These are phyloP conservation scores for Antitype chi DNA, from an alignment of 2,888 invertebrate species.

Conservation along the genomic window DNA sequence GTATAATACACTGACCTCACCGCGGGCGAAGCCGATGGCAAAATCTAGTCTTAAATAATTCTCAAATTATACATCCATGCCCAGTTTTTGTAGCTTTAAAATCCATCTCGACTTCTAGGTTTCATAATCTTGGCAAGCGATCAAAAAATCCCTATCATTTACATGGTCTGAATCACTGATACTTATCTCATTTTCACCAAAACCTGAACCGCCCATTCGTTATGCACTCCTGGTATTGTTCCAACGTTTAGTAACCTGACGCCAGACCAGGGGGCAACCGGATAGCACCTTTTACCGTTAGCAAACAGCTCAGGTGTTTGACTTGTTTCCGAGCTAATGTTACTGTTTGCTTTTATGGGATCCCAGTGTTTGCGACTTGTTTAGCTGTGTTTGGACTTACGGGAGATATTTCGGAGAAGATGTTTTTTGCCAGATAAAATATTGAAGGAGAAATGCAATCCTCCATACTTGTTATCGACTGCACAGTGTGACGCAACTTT, in stretches of 20 bases:
- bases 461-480: background rate
- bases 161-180: background rate
- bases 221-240: constrained; percentile 59
- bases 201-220: constrained; percentile 18
- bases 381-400: constrained; percentile 43
- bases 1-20: too few species aligned
- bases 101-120: background rate
- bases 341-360: constrained; percentile 60
- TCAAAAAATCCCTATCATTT: background rate
- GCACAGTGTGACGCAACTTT: background rate
- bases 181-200: constrained; percentile 11
- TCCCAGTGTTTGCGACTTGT: constrained; percentile 59
- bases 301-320: constrained; percentile 78
- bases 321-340: constrained; percentile 61
- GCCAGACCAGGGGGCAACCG: constrained; percentile 63
- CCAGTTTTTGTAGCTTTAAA: background rate
- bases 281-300: constrained; percentile 77
- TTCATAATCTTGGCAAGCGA: background rate
- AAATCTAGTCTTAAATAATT: too few species aligned
- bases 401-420: constrained; percentile 19
- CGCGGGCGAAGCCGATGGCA: too few species aligned
- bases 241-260: constrained; percentile 65
- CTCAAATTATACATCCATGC: background rate
- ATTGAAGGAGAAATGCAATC: background rate
- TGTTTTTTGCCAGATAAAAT: constrained; percentile 17